A percentile compares a stretch with the other conserved stretches of the same genome.
Evolutionary conservation across 2,797 vertebrate genomes (phyloP).

Genomic region (Cyclopterus lumpus): DNA sequence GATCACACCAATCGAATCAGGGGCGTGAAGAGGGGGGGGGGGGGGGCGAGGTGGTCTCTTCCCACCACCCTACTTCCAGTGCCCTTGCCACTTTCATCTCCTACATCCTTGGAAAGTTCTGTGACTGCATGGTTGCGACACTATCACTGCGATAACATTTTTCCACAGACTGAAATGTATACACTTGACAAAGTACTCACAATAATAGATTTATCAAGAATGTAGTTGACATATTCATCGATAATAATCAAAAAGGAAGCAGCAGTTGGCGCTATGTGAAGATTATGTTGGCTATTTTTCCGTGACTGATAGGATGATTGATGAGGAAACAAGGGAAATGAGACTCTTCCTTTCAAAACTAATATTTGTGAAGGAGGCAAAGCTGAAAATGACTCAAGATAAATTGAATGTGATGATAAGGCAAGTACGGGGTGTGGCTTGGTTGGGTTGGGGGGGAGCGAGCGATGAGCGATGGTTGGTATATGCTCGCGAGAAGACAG

Average conservation of each 20-base stretch:
- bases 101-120: background rate
- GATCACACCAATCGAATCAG: no score
- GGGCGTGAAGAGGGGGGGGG: no score
- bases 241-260: background rate
- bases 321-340: no score
- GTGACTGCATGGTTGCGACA: background rate
- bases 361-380: no score
- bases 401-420: constrained; percentile 7
- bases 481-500: constrained; percentile 73
- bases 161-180: no score
- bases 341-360: no score
- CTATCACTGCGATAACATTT: background rate
- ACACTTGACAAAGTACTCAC: no score
- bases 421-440: constrained; percentile 69
- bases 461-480: constrained; percentile 1
- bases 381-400: no score
- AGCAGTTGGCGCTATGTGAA: background rate
- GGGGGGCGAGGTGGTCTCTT: no score
- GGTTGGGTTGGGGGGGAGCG: background rate
- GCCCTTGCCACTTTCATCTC: background rate
- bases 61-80: no score
- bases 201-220: background rate
- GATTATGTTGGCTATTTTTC: no score
- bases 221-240: background rate
- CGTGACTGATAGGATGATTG: no score